Evolutionary conservation across 2,888 invertebrate species (phyloP).

Genomic region (Amphipoea lucens): DNA sequence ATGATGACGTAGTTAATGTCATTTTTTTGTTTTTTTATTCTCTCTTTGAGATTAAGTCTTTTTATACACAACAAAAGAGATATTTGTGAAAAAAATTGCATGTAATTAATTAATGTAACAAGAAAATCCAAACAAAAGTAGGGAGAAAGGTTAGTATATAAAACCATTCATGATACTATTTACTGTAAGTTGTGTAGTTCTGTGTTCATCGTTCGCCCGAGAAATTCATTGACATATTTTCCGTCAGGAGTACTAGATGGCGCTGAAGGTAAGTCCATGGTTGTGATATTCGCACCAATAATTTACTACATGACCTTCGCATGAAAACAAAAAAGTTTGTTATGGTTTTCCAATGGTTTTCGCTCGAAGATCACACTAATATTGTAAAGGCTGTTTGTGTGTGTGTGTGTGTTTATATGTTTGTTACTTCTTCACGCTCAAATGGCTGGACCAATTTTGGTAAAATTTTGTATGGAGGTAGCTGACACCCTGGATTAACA

Average conservation of each 20-base stretch:
- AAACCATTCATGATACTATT: background rate
- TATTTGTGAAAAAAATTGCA: background rate
- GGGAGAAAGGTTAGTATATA: no score
- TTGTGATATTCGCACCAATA: no score
- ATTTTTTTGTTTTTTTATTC: background rate
- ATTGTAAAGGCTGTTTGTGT: no score
- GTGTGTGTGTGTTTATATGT: no score
- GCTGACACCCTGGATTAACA: no score
- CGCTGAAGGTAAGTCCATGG: background rate
- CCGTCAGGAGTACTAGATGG: background rate
- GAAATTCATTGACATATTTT: background rate
- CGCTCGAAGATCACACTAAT: no score
- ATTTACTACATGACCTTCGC: no score
- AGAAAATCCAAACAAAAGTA: background rate
- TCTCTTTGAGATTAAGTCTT: background rate
- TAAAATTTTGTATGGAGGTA: no score
- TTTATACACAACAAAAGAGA: background rate
- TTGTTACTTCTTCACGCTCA: no score
- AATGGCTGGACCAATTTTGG: no score
- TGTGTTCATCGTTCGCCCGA: background rate
- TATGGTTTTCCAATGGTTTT: no score
- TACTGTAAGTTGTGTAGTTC: background rate
- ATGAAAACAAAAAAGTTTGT: no score
- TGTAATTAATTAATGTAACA: background rate
- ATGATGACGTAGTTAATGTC: conserved; percentile 32